Evolutionary conservation across 2,888 invertebrate species (phyloP), one percentile per base, ranked within the genome.

Genomic region (Mimumesa dahlbomi): DNA sequence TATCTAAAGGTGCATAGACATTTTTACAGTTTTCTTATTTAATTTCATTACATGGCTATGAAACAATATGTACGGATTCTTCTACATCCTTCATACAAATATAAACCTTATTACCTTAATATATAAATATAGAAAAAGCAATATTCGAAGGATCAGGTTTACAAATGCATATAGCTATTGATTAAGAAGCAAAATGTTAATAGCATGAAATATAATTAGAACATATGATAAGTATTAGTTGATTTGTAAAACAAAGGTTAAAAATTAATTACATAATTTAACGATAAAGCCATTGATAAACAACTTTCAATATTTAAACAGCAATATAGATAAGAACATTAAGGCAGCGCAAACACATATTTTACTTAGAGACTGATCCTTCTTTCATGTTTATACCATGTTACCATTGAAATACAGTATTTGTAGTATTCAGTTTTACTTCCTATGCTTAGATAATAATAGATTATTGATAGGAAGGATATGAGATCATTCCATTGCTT

Each of bases 401-500:
- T 58, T 61, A 63, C 45, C 58, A 21, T 56, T 56, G 63, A 45
- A 62, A 56, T 66, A 74, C 40, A 61, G 58, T 63, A 70, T 70
- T 59, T 43, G 19, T 54, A 61, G 71, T 18, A 61, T 52, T 49
- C 45, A 45, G 14, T 54, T 58, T 53, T 64, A 36, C 59, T 65
- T 34, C 42, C 52, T 73, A 79, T 43, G 29, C 65, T 77, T 73
- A 77, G 67, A 43, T 75, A 79, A 77, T 56, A 72, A 67, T 65
- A 79, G 64, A 74, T 43, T 73, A 64, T 68, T 65, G 50, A 43
- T 54, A 70, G 78, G 82, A 81, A 82, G 76, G 82, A 78, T 80
- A 68, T 82, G 82, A 81, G 82, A 81, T 81, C 82, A 76, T 81
- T 81, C 73, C 81, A 75, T 78, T 82, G 82, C 81, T 77, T 81